These are phyloP conservation scores for Lanius collurio DNA, from an alignment of 2,113 vertebrate species.

Conservation along the genomic window DNA sequence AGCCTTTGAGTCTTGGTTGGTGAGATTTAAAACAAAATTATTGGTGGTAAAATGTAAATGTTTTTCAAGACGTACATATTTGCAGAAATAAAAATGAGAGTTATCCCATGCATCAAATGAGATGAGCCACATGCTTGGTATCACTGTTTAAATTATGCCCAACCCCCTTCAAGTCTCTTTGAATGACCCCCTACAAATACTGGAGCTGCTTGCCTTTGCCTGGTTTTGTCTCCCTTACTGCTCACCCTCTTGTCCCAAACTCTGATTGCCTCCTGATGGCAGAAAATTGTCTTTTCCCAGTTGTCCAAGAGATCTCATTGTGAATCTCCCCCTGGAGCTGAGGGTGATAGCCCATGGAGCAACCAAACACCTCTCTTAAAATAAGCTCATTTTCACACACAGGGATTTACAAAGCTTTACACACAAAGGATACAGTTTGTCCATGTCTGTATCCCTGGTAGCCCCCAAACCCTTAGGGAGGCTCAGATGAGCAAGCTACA, in stretches of 20 bases:
- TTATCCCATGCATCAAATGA: not conserved
- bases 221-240: not conserved
- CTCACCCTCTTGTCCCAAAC: not conserved
- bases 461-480: not conserved
- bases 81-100: not conserved
- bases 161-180: not conserved
- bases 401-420: not conserved
- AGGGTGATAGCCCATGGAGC: not conserved
- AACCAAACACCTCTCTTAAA: not conserved
- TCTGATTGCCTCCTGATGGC: not conserved
- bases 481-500: not conserved
- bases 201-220: not conserved
- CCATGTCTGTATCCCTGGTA: accelerated
- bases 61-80: not conserved
- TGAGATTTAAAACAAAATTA: not conserved
- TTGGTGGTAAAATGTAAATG: not conserved
- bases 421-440: not conserved
- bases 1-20: not conserved
- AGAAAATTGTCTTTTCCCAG: not conserved
- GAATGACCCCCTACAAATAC: not conserved
- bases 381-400: not conserved
- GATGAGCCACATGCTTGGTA: not conserved
- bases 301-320: not conserved
- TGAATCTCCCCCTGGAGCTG: not conserved
- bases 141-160: not conserved